A percentile compares a stretch with the other conserved stretches of the same genome.
Conservation (phyloP, 2,888 invertebrate species). For the Rhamnusium bicolor region DNA sequence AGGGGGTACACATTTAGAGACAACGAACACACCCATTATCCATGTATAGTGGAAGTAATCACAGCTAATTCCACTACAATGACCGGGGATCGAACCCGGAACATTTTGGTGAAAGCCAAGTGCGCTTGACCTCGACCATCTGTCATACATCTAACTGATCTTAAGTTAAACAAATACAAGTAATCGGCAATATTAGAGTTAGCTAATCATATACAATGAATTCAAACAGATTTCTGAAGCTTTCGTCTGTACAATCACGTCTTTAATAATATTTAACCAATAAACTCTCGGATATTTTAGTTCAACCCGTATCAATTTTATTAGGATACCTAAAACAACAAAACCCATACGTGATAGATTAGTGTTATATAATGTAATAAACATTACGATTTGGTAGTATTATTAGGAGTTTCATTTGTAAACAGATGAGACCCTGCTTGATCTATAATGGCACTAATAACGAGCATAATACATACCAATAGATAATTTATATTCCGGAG, state of each 20-base stretch:
- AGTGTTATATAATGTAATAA: conserved; percentile 19
- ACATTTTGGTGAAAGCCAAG: too few species aligned
- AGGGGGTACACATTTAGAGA: too few species aligned
- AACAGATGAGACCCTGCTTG: conserved; percentile 1
- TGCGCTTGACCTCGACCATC: too few species aligned
- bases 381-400: conserved; percentile 11
- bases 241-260: not conserved
- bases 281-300: not conserved
- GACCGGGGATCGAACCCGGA: too few species aligned
- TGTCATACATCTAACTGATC: too few species aligned
- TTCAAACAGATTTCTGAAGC: too few species aligned
- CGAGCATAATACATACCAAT: not conserved
- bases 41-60: too few species aligned
- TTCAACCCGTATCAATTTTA: not conserved
- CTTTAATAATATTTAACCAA: not conserved
- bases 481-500: not conserved
- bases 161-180: too few species aligned
- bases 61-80: too few species aligned
- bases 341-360: conserved; percentile 19
- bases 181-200: too few species aligned
- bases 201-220: too few species aligned
- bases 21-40: too few species aligned
- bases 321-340: conserved; percentile 6
- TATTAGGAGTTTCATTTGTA: conserved; percentile 3
- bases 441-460: conserved; percentile 2